Conservation (phyloP, 2,113 vertebrate genomes). For the Engystomops pustulosus region DNA sequence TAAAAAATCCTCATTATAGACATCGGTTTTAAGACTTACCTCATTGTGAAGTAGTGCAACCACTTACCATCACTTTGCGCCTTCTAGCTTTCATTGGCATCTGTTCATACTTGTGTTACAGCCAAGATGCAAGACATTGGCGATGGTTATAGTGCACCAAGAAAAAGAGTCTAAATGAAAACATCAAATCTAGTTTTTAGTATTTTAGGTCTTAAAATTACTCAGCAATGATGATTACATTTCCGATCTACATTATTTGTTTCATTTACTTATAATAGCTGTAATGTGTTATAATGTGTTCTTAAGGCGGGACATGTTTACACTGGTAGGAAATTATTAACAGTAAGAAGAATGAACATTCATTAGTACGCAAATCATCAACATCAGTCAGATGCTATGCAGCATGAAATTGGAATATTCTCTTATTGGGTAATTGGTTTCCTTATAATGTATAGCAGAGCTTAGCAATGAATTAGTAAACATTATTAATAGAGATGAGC, state of each 20-base stretch:
- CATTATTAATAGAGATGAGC: too few species aligned
- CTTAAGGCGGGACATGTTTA: neutral
- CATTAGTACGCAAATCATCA: neutral
- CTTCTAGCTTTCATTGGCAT: too few species aligned
- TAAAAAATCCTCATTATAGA: too few species aligned
- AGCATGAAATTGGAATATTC: conserved; percentile 21
- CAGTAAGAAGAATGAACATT: neutral
- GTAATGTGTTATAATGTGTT: neutral
- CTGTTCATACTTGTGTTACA: too few species aligned
- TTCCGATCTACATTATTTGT: neutral
- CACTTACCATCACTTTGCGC: too few species aligned
- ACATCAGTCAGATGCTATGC: neutral
- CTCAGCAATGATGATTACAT: neutral
- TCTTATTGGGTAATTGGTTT: neutral
- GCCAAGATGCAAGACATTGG: too few species aligned
- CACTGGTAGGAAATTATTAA: neutral
- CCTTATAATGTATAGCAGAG: neutral
- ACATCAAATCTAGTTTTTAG: neutral
- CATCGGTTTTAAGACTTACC: too few species aligned
- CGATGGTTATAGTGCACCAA: too few species aligned
- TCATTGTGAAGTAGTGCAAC: too few species aligned
- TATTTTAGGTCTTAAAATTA: neutral
- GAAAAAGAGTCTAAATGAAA: too few species aligned
- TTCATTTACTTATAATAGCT: neutral
- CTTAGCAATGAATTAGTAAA: neutral